Conservation (phyloP, 2,888 invertebrate genomes). For the Endomychus coccineus region DNA sequence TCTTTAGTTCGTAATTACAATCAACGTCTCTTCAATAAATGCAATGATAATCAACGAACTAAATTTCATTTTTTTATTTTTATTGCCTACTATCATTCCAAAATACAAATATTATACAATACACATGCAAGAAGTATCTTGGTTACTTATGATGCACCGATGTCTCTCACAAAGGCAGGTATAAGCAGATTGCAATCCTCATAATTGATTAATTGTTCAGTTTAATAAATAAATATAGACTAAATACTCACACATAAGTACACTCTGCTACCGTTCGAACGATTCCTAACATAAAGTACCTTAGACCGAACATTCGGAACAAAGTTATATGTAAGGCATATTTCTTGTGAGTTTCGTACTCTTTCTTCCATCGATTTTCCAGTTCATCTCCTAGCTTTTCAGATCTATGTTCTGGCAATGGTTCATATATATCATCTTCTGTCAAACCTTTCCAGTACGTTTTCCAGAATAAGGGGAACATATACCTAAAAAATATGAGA, state of each 20-base stretch:
- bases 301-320: conserved; percentile 32
- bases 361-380: conserved; percentile 47
- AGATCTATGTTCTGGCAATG: conserved; percentile 61
- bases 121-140: too few species aligned
- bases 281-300: conserved; percentile 33
- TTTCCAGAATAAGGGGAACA: conserved; percentile 64
- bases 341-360: conserved; percentile 35
- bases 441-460: conserved; percentile 63
- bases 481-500: conserved; percentile 65
- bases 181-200: too few species aligned
- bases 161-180: too few species aligned
- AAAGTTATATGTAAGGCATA: conserved; percentile 34
- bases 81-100: too few species aligned
- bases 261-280: conserved; percentile 36
- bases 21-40: too few species aligned
- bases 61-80: too few species aligned
- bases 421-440: conserved; percentile 63
- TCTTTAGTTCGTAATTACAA: too few species aligned
- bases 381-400: conserved; percentile 55
- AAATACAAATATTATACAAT: too few species aligned
- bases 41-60: too few species aligned
- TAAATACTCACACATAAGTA: conserved; percentile 39
- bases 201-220: too few species aligned
- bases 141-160: too few species aligned
- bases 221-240: too few species aligned